These are phyloP conservation scores for cattle (Bos taurus) DNA, from an alignment of 2,113 vertebrate species.

Conservation along the genomic window DNA sequence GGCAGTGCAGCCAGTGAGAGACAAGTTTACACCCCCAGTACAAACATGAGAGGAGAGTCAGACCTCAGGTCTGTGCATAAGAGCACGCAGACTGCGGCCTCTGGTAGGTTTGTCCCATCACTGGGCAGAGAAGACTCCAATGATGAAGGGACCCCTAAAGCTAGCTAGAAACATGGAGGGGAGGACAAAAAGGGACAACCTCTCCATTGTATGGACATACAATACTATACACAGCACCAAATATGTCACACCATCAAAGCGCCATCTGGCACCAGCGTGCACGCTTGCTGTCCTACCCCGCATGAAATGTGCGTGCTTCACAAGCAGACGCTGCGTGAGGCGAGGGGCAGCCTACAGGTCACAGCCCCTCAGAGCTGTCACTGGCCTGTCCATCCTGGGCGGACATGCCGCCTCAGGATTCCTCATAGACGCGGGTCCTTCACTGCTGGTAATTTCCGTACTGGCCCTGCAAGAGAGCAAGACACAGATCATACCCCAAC, in stretches of 20 bases:
- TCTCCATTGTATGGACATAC: slow-evolving; percentile 71
- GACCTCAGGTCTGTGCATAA: neutral
- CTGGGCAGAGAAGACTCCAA: slow-evolving; percentile 49
- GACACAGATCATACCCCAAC: neutral
- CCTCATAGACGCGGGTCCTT: slow-evolving; percentile 47
- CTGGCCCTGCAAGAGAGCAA: slow-evolving; percentile 86
- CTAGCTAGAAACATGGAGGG: slow-evolving; percentile 77
- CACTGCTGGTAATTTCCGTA: slow-evolving; percentile 97
- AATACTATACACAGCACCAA: slow-evolving; percentile 83
- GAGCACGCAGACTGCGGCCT: neutral
- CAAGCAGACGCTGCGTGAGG: slow-evolving; percentile 78
- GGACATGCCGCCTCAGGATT: slow-evolving; percentile 62
- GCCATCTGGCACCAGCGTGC: slow-evolving; percentile 71
- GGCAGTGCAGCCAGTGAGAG: slow-evolving; percentile 10
- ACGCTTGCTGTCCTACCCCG: slow-evolving; percentile 72
- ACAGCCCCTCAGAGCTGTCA: slow-evolving; percentile 72
- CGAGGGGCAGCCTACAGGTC: slow-evolving; percentile 72
- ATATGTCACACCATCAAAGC: slow-evolving; percentile 73
- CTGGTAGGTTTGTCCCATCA: slow-evolving; percentile 38
- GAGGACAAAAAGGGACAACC: slow-evolving; percentile 44
- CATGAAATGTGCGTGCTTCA: slow-evolving; percentile 78
- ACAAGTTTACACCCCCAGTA: neutral
- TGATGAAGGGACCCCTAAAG: slow-evolving; percentile 71
- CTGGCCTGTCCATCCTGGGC: slow-evolving; percentile 61
- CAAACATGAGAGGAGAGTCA: neutral